Conservation (phyloP, 1,140 invertebrate genomes). For the Epicauta chinensis region DNA sequence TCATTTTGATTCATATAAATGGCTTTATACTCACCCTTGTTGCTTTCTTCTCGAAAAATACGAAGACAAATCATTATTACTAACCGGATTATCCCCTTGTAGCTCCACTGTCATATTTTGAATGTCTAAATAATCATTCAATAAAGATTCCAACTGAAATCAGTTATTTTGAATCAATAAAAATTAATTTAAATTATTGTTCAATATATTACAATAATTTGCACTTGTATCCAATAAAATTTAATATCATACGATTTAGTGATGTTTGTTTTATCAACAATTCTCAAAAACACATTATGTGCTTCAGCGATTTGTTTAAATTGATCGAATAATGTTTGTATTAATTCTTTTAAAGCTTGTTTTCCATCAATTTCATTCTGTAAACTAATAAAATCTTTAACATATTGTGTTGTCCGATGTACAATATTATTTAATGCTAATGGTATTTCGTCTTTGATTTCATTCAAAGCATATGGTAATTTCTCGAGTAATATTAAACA, state of each 20-base stretch:
- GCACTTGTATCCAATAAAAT: slow-evolving; percentile 84
- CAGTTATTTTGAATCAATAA: slow-evolving; percentile 5
- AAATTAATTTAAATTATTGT: slow-evolving; percentile 8
- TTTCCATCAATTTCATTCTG: slow-evolving; percentile 35
- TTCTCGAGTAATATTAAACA: slow-evolving; percentile 79
- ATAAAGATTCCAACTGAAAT: slow-evolving; percentile 66
- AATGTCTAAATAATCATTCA: slow-evolving; percentile 80
- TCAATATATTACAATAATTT: slow-evolving; percentile 65
- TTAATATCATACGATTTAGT: slow-evolving; percentile 67
- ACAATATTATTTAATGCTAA: slow-evolving; percentile 72
- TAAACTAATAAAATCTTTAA: slow-evolving; percentile 52
- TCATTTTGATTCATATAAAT: too few relatives aligned
- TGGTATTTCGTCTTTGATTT: slow-evolving; percentile 74
- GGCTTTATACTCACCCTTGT: too few relatives aligned
- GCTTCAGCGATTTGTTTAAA: slow-evolving; percentile 65
- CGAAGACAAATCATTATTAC: slow-evolving; percentile 55
- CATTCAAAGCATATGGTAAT: slow-evolving; percentile 77
- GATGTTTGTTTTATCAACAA: slow-evolving; percentile 54
- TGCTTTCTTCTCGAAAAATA: slow-evolving; percentile 62
- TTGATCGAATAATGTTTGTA: slow-evolving; percentile 65
- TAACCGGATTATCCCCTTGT: slow-evolving; percentile 51
- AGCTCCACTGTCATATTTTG: slow-evolving; percentile 58
- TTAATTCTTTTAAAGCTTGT: slow-evolving; percentile 48
- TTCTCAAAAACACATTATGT: slow-evolving; percentile 57
- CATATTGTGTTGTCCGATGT: slow-evolving; percentile 65